A percentile compares a stretch with the other conserved stretches of the same genome.
phyloP scores from a whole-genome alignment of 92 coral and sea anemone genomes.

The Umimayanthus kanabou region DNA sequence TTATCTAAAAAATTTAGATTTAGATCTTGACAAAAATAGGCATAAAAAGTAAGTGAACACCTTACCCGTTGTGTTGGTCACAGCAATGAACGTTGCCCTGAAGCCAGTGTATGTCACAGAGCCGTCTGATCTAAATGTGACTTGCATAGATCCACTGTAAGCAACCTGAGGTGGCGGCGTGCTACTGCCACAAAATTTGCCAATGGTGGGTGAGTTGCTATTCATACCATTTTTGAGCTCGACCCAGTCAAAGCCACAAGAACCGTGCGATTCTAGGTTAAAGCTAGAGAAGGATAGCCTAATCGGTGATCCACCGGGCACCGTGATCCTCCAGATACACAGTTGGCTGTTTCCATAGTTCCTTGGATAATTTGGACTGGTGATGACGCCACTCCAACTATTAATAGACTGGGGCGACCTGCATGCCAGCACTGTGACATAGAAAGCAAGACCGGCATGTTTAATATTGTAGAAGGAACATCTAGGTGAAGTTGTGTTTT shows the following conservation, averaged over 20 bases:
- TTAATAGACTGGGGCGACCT: background rate
- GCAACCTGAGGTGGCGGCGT: too few relatives aligned
- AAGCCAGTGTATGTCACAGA: slow-evolving; percentile 30
- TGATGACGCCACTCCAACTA: slow-evolving; percentile 7
- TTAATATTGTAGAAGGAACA: too few relatives aligned
- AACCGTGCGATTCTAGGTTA: slow-evolving; percentile 35
- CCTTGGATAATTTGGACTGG: slow-evolving; percentile 40
- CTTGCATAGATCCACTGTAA: too few relatives aligned
- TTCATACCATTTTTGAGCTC: slow-evolving; percentile 40
- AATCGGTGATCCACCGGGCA: slow-evolving; percentile 9
- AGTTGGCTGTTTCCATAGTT: background rate
- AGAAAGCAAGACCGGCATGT: background rate
- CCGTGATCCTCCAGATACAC: slow-evolving; percentile 34
- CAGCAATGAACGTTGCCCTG: background rate
- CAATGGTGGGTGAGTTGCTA: slow-evolving; percentile 29
- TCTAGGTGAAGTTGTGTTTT: too few relatives aligned
- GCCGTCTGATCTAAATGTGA: too few relatives aligned
- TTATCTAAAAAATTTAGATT: too few relatives aligned
- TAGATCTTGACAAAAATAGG: too few relatives aligned
- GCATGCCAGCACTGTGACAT: slow-evolving; percentile 9
- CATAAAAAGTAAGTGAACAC: too few relatives aligned
- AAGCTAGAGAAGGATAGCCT: too few relatives aligned
- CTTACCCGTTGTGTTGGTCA: too few relatives aligned
- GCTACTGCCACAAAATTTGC: too few relatives aligned
- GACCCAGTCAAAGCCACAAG: slow-evolving; percentile 36